Percentiles rank a stretch among this genome's conserved stretches.
Evolutionary conservation across 2,113 vertebrate genomes (phyloP).

Genomic region (Cyanoramphus novaezelandiae): DNA sequence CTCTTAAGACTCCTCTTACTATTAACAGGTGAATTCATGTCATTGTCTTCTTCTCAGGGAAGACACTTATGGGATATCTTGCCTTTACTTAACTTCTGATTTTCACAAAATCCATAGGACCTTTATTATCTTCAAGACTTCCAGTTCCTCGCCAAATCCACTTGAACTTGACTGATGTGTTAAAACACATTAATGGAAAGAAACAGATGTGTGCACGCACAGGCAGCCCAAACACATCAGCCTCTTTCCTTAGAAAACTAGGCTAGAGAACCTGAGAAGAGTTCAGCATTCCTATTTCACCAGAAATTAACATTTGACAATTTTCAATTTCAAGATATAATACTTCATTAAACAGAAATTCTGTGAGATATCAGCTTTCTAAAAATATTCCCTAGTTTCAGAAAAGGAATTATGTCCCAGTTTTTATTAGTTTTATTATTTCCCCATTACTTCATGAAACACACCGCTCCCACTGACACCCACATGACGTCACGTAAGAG

Average conservation of each 20-base stretch:
- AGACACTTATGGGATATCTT: neutral
- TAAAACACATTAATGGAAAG: neutral
- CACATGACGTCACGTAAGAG: neutral
- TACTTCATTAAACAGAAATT: neutral
- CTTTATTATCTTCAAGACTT: neutral
- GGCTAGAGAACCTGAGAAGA: neutral
- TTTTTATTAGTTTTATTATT: conserved; percentile 6
- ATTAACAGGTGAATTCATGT: neutral
- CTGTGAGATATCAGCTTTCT: neutral
- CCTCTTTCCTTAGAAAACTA: neutral
- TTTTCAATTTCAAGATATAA: neutral
- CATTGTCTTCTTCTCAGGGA: neutral
- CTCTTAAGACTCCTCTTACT: neutral
- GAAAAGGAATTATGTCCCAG: neutral
- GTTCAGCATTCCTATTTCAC: neutral
- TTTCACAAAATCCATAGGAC: neutral
- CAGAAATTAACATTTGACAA: neutral
- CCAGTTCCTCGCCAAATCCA: neutral
- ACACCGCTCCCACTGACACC: neutral
- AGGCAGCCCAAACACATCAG: neutral
- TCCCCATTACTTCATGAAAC: neutral
- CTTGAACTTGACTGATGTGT: neutral
- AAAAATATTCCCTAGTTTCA: neutral
- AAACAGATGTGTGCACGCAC: neutral
- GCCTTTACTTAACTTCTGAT: neutral